phyloP scores from a whole-genome alignment of 2,888 invertebrate species.

The Malthinus flaveolus region DNA sequence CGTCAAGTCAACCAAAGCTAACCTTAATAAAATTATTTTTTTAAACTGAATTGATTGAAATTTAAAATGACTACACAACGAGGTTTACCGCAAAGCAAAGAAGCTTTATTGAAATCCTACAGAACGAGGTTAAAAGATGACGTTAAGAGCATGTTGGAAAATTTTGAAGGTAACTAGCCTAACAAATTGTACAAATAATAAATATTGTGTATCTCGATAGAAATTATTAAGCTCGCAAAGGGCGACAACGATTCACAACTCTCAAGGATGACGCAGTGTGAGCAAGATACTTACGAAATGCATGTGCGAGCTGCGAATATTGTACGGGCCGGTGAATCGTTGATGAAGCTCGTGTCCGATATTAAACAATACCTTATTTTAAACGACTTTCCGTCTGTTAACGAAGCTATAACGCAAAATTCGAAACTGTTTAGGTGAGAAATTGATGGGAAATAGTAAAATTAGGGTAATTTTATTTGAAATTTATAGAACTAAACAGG shows the following conservation, averaged over 20 bases:
- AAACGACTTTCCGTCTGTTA: slow-evolving; percentile 97
- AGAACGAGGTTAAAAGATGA: slow-evolving; percentile 94
- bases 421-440: slow-evolving; percentile 73
- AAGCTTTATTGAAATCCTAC: slow-evolving; percentile 93
- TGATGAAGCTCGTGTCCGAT: slow-evolving; percentile 96
- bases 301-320: slow-evolving; percentile 96
- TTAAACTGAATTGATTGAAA: background rate
- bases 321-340: slow-evolving; percentile 93
- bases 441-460: background rate
- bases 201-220: slow-evolving; percentile 55
- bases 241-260: slow-evolving; percentile 91
- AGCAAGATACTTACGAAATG: slow-evolving; percentile 96
- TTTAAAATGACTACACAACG: slow-evolving; percentile 57
- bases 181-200: too few species aligned
- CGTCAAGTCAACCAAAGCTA: too few species aligned
- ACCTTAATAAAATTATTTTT: too few species aligned
- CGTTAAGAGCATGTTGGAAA: slow-evolving; percentile 96
- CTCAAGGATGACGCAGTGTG: slow-evolving; percentile 87
- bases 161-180: slow-evolving; percentile 79
- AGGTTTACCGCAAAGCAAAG: slow-evolving; percentile 87
- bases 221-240: slow-evolving; percentile 86
- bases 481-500: slow-evolving; percentile 74
- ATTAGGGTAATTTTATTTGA: background rate
- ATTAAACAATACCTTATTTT: slow-evolving; percentile 97
- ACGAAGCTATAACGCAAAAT: slow-evolving; percentile 94